A percentile compares a stretch with the other conserved stretches of the same genome.
phyloP scores from a whole-genome alignment of 2,888 invertebrate genomes.

The Diadromus collaris region DNA sequence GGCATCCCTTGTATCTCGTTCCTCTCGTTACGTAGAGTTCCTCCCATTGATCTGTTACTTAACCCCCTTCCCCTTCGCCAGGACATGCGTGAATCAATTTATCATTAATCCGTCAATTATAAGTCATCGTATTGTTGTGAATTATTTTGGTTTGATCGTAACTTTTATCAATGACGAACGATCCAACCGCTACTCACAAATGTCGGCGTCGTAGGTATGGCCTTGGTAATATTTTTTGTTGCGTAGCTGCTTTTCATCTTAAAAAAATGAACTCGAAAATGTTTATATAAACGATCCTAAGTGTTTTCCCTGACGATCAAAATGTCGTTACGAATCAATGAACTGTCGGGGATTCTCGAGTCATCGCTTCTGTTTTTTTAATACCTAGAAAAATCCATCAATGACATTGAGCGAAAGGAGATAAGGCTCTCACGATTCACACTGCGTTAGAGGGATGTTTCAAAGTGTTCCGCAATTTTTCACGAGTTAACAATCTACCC shows the following conservation, averaged over 20 bases:
- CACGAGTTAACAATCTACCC: slow-evolving; percentile 11
- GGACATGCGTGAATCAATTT: slow-evolving; percentile 26
- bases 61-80: slow-evolving; percentile 16
- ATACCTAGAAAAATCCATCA: not conserved
- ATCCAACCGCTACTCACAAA: not conserved
- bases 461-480: not conserved
- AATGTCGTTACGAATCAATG: not conserved
- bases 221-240: not conserved
- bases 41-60: slow-evolving; percentile 28
- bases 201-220: not conserved
- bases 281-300: not conserved
- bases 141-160: not conserved
- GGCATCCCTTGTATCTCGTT: slow-evolving; percentile 40
- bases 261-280: not conserved
- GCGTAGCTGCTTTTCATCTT: not conserved
- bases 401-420: not conserved
- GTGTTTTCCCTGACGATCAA: not conserved
- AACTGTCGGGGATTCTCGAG: not conserved
- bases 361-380: not conserved
- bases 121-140: not conserved
- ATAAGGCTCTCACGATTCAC: not conserved
- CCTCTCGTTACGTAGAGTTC: slow-evolving; percentile 20
- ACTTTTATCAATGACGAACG: not conserved
- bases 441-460: not conserved
- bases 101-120: slow-evolving; percentile 33